A percentile compares a stretch with the other conserved stretches of the same genome.
Evolutionary conservation across 2,113 vertebrate genomes (phyloP).

Genomic region (Nannospalax galili): DNA sequence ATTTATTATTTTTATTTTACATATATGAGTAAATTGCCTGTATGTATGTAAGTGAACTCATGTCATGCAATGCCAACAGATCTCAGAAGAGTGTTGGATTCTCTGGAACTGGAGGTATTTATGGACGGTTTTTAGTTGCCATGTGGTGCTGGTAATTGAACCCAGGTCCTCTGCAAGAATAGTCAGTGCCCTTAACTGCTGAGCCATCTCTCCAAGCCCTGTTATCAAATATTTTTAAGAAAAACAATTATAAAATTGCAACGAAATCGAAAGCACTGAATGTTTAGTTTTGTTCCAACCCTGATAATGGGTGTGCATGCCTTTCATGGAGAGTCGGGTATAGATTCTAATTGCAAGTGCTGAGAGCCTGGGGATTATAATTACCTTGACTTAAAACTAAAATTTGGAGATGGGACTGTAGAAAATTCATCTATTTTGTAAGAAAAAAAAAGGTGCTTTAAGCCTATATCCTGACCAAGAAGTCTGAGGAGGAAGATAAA

Average conservation of each 20-base stretch:
- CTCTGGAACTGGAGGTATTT: no score
- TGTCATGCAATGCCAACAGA: no score
- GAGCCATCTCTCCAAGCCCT: no score
- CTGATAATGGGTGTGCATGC: background rate
- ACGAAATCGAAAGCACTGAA: background rate
- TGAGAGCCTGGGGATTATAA: background rate
- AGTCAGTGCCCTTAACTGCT: no score
- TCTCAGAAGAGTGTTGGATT: no score
- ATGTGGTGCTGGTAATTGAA: no score
- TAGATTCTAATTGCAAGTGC: background rate
- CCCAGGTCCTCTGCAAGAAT: no score
- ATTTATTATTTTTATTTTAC: no score
- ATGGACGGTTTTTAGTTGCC: no score
- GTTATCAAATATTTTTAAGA: conserved; percentile 33
- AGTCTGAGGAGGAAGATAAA: background rate
- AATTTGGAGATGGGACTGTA: background rate
- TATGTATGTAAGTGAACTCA: no score
- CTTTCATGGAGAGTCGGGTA: background rate
- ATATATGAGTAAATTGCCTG: no score
- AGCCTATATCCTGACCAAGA: background rate
- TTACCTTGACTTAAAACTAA: conserved; percentile 42
- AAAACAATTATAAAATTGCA: background rate
- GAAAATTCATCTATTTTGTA: conserved; percentile 14
- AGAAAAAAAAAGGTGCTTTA: conserved; percentile 41
- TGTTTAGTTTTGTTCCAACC: background rate